Conservation (phyloP, 1,140 invertebrate species). For the Drosophila ironensis region DNA sequence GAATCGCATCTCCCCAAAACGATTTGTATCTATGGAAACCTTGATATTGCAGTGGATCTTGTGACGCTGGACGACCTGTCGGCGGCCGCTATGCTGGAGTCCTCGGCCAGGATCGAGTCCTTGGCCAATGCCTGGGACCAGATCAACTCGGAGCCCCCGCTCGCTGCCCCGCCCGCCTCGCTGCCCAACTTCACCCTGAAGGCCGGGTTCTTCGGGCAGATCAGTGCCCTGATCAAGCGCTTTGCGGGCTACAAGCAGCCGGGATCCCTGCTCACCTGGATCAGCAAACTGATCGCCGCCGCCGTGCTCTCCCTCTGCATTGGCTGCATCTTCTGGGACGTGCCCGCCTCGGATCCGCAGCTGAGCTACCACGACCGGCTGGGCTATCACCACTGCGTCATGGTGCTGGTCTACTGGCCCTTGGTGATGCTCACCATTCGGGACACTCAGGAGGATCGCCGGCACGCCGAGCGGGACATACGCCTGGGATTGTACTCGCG, state of each 20-base stretch:
- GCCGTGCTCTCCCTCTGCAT: slow-evolving; percentile 90
- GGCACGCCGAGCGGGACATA: slow-evolving; percentile 90
- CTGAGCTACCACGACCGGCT: slow-evolving; percentile 89
- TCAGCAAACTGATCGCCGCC: slow-evolving; percentile 89
- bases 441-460: slow-evolving; percentile 87
- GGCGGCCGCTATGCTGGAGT: slow-evolving; percentile 95
- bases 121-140: slow-evolving; percentile 88
- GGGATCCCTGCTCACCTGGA: slow-evolving; percentile 90
- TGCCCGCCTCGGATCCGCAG: slow-evolving; percentile 88
- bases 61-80: slow-evolving; percentile 96
- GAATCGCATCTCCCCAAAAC: background rate
- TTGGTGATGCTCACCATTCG: slow-evolving; percentile 87
- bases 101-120: slow-evolving; percentile 95
- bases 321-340: slow-evolving; percentile 95
- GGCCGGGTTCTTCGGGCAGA: slow-evolving; percentile 82
- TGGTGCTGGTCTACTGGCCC: slow-evolving; percentile 90
- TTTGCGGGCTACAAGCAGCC: slow-evolving; percentile 92
- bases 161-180: slow-evolving; percentile 77
- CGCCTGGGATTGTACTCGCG: slow-evolving; percentile 90
- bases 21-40: background rate
- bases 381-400: slow-evolving; percentile 92
- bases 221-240: slow-evolving; percentile 70
- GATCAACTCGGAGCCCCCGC: slow-evolving; percentile 80
- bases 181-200: slow-evolving; percentile 75
- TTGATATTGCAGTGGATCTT: slow-evolving; percentile 89